Conservation (phyloP, 2,113 vertebrate genomes). For the Salminus brasiliensis region DNA sequence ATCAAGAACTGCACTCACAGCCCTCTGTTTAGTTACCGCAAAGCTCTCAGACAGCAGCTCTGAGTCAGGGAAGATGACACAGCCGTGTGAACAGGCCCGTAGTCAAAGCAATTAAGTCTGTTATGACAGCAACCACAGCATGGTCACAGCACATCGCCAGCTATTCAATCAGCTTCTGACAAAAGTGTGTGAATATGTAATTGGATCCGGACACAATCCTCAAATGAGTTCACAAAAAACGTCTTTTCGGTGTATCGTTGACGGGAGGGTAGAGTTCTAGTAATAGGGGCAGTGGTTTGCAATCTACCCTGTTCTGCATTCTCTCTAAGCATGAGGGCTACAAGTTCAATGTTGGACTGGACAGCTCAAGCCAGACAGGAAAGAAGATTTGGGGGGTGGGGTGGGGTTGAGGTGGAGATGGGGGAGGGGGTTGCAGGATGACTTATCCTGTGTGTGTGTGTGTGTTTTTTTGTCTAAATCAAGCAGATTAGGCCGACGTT, state of each 20-base stretch:
- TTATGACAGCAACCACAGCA: slow-evolving; percentile 29
- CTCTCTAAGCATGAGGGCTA: not conserved
- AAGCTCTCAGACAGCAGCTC: not conserved
- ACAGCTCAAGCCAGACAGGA: not conserved
- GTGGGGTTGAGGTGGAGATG: no score
- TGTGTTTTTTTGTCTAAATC: no score
- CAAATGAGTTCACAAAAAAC: not conserved
- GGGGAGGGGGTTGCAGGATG: no score
- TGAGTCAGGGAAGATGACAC: slow-evolving; percentile 30
- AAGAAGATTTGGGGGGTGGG: no score
- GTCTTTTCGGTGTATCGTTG: not conserved
- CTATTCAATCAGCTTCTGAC: not conserved
- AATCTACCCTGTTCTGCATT: not conserved
- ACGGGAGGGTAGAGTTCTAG: no score
- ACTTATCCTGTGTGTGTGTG: no score
- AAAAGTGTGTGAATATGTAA: not conserved
- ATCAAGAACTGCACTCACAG: not conserved
- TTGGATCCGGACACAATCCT: not conserved
- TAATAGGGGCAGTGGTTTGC: not conserved
- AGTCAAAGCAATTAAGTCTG: slow-evolving; percentile 36
- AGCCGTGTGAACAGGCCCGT: slow-evolving; percentile 27
- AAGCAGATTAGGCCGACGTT: no score
- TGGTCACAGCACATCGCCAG: not conserved
- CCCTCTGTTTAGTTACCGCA: not conserved
- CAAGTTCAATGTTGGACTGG: not conserved